Base-by-base conservation (phyloP, 2,113 vertebrate genomes). In the Entomyzon cyanotis region DNA sequence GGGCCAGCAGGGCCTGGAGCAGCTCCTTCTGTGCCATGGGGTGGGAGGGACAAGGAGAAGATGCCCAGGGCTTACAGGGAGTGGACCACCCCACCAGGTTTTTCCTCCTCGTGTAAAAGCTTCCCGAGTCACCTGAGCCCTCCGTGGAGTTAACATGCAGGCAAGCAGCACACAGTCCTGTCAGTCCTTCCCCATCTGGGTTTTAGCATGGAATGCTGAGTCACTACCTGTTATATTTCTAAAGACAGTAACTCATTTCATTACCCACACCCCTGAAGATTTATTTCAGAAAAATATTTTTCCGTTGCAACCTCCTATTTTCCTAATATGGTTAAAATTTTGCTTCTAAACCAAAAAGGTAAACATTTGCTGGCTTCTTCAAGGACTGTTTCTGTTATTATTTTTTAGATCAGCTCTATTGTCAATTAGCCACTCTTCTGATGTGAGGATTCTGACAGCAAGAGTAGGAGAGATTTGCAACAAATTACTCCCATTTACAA, bases 401-500 rank as follows among this genome's bases (percentile, higher is more conserved):
- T 58, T 70, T 81, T 89, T 82, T 20, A 63, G 35, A 89, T 50
- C 18, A 50, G 35, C 7, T 77, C 39, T 70, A 2, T 10, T 74
- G 64, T 74, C 47, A 92, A 50, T 81, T 84, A 94, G 19, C 55
- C 35, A 31, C 33, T 93, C 33, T 53, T 88, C 30, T 70, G n/a
- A 80, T 46, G 14, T 12, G 39, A 81, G 52, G 11, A 78, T 90
- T 58, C 80, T 92, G 80, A 84, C 35, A 82, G 74, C 56, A 89
- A 78, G 30, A 50, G 58, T 27, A n/a, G 53, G 31, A 94, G 56
- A 88, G 8, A 74, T 92, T 88, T 86, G 67, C 44, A 86, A 87
- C 33, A 95, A 88, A 92, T 90, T 52, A 20, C 47, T 80, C 47
- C 41, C 89, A 88, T 93, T 90, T 88, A 47, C 84, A 84, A 94